phyloP scores from a whole-genome alignment of 2,888 invertebrate species.

The Anoplius nigerrimus region DNA sequence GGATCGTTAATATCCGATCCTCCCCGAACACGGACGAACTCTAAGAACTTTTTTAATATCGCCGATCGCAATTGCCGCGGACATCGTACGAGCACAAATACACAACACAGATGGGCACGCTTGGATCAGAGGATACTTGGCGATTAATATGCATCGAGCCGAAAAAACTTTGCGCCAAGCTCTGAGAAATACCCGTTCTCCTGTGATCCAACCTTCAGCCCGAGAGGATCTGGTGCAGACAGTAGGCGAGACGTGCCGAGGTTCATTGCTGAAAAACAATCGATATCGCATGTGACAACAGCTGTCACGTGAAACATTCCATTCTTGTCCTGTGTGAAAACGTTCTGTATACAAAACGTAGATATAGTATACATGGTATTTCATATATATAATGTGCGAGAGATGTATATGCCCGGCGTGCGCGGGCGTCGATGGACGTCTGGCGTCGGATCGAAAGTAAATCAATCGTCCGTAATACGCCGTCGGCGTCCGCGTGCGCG shows the following conservation, averaged over 20 bases:
- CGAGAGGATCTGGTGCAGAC: slow-evolving; percentile 62
- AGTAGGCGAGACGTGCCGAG: slow-evolving; percentile 65
- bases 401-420: not conserved
- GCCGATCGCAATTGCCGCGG: slow-evolving; percentile 24
- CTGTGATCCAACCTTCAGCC: slow-evolving; percentile 49
- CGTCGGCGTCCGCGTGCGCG: too few relatives aligned
- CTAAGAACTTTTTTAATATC: not conserved
- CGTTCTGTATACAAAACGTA: slow-evolving; percentile 28
- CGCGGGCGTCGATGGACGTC: too few relatives aligned
- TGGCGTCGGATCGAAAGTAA: too few relatives aligned
- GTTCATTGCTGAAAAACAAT: slow-evolving; percentile 61
- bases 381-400: not conserved
- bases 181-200: not conserved
- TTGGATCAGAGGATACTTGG: slow-evolving; percentile 47
- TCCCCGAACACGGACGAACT: not conserved
- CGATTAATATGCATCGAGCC: too few relatives aligned
- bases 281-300: slow-evolving; percentile 56
- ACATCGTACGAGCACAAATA: slow-evolving; percentile 40
- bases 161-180: too few relatives aligned
- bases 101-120: slow-evolving; percentile 50
- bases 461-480: too few relatives aligned
- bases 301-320: slow-evolving; percentile 61
- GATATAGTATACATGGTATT: not conserved
- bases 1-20: not conserved
- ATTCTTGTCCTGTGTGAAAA: slow-evolving; percentile 57